Percentiles rank a stretch among this genome's conserved stretches.
These are phyloP conservation scores for Neolamprologus cancellatus DNA, from an alignment of 2,113 vertebrate species.

Conservation along the genomic window DNA sequence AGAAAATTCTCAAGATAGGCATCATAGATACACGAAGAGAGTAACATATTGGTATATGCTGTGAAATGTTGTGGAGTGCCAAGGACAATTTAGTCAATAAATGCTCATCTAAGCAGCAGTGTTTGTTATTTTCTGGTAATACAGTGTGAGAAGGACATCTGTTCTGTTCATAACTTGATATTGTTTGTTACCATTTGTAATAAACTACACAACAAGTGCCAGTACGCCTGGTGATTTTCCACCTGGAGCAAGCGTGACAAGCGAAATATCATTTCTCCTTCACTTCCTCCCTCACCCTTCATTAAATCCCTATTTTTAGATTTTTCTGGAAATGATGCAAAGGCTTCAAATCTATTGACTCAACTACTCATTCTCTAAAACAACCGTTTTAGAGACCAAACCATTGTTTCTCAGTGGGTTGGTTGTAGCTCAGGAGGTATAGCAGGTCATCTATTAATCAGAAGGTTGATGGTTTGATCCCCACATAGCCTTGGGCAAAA, in stretches of 20 bases:
- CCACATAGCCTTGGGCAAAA: not conserved
- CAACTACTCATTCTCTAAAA: not conserved
- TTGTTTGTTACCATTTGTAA: slow-evolving; percentile 57
- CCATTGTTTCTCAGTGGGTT: not conserved
- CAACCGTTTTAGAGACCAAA: not conserved
- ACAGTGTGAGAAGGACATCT: slow-evolving; percentile 20
- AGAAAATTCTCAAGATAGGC: not conserved
- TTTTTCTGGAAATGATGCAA: not conserved
- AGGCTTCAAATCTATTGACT: not conserved
- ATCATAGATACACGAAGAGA: not conserved
- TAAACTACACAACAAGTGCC: slow-evolving; percentile 38
- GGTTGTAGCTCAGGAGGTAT: not conserved
- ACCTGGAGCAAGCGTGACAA: not conserved
- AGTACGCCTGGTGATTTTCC: not conserved
- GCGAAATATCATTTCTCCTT: not conserved
- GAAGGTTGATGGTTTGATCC: not conserved
- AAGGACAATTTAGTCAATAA: slow-evolving; percentile 12
- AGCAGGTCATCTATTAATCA: not conserved
- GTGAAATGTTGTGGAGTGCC: slow-evolving; percentile 14
- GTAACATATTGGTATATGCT: slow-evolving; percentile 55
- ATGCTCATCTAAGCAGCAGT: slow-evolving; percentile 12
- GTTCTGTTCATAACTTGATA: slow-evolving; percentile 30
- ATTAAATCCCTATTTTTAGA: not conserved
- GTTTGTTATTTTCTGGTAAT: slow-evolving; percentile 17
- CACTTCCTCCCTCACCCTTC: not conserved